Evolutionary conservation across 2,113 vertebrate species (phyloP).

Genomic region (Silurus asotus): DNA sequence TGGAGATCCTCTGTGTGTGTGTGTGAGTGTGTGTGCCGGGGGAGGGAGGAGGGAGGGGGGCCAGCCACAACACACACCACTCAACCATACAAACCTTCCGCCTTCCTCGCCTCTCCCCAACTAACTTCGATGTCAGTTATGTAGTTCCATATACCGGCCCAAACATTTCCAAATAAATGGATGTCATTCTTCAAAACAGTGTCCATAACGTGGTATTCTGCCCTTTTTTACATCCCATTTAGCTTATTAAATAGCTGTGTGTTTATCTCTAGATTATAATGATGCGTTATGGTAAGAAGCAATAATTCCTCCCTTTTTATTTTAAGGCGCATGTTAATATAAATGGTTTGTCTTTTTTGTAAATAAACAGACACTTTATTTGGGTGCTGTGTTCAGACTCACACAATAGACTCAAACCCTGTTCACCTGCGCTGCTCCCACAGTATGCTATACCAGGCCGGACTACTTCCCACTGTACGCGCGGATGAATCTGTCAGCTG

Average conservation of each 20-base stretch:
- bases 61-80: conserved; percentile 44
- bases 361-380: neutral
- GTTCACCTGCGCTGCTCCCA: conserved; percentile 48
- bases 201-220: neutral
- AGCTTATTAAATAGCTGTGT: neutral
- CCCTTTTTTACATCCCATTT: neutral
- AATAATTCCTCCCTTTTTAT: neutral
- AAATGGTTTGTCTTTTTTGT: neutral
- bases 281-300: neutral
- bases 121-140: conserved; percentile 61
- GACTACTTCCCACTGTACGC: conserved; percentile 71
- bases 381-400: neutral
- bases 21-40: conserved; percentile 41
- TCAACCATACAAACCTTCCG: conserved; percentile 50
- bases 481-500: conserved; percentile 74
- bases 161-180: neutral
- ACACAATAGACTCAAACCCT: conserved; percentile 11
- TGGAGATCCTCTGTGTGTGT: conserved; percentile 45
- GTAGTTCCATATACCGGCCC: conserved; percentile 45
- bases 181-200: neutral
- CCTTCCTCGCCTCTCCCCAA: conserved; percentile 52
- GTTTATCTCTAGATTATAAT: neutral
- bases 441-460: conserved; percentile 56
- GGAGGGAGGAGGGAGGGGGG: conserved; percentile 28
- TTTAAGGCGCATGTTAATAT: neutral